Base-by-base conservation (phyloP, 2,888 invertebrate species). In the Drosophila cognata region DNA sequence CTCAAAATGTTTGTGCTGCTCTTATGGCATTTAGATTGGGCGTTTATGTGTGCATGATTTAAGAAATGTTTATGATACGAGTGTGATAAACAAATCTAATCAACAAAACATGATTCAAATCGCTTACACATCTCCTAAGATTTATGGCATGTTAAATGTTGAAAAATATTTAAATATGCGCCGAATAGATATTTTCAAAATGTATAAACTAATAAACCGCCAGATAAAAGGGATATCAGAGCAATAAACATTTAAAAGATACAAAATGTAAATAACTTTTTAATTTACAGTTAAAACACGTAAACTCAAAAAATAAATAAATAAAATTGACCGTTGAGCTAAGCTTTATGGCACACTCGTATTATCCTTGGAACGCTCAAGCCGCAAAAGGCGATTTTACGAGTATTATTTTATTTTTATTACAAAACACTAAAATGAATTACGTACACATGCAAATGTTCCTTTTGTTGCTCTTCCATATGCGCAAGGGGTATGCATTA, bases 11-110 rank as follows among this genome's bases (percentile, higher is more conserved):
- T 75, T 67, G 60, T 50, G 46, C 52, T 50, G 29, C 51, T 76
- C 86, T 88, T 73, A 85, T 79, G 50, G 81, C 58, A 60, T 81
- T 88, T 84, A 75, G 79, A 85, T 85, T 81, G 87, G 79, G 84
- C 89, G 87, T 81, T 85, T 88, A 84, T 84, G 69, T 79, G 67
- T 48, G 57, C 68, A 72, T 79, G 81, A 55, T 77, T 81, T 63
- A 46, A 58, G 61, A 82, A 70, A 85, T 85, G 77, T 84, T 84
- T 88, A 88, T 57, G 83, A 85, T 77, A 71, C 55, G 82, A 71
- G 73, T 74, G 72, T 59, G 63, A 51, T 46, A 67, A 79, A 72
- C 79, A 82, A 73, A 77, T 82, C 63, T 72, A 82, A 79, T 84
- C 81, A 79, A 74, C 74, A 71, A 76, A 76, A 80, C 82, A 74